Evolutionary conservation across 1,140 invertebrate genomes (phyloP).

Genomic region (Pogonomyrmex barbatus): DNA sequence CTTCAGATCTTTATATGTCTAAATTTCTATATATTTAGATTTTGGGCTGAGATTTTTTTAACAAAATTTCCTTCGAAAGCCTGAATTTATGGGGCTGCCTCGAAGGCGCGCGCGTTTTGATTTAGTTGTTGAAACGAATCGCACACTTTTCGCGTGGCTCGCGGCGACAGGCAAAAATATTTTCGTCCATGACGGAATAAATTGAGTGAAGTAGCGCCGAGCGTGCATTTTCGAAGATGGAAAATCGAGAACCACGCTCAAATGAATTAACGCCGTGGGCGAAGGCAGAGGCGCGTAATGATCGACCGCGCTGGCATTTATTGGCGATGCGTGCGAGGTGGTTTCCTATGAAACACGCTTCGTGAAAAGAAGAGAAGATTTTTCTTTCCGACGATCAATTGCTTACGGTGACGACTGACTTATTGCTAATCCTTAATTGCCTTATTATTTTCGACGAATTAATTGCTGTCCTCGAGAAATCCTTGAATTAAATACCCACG

Average conservation of each 20-base stretch:
- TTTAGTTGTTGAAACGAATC: constrained; percentile 34
- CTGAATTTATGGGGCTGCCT: background rate
- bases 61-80: background rate
- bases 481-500: background rate
- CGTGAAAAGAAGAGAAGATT: background rate
- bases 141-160: constrained; percentile 41
- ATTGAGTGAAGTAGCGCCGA: background rate
- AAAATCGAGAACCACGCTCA: constrained; percentile 24
- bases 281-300: constrained; percentile 47
- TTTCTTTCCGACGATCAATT: background rate
- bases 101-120: background rate
- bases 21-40: background rate
- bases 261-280: constrained; percentile 42
- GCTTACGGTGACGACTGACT: constrained; percentile 40
- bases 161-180: constrained; percentile 50
- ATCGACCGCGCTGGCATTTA: constrained; percentile 53
- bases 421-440: constrained; percentile 45
- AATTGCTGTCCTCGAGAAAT: background rate
- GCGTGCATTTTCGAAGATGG: constrained; percentile 6
- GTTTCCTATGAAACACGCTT: background rate
- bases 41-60: background rate
- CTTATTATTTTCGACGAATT: constrained; percentile 27
- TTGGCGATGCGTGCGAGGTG: constrained; percentile 5
- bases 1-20: background rate
- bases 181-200: constrained; percentile 12